These are phyloP conservation scores for Mus minutoides DNA, from an alignment of 2,797 vertebrate genomes.

Conservation along the genomic window DNA sequence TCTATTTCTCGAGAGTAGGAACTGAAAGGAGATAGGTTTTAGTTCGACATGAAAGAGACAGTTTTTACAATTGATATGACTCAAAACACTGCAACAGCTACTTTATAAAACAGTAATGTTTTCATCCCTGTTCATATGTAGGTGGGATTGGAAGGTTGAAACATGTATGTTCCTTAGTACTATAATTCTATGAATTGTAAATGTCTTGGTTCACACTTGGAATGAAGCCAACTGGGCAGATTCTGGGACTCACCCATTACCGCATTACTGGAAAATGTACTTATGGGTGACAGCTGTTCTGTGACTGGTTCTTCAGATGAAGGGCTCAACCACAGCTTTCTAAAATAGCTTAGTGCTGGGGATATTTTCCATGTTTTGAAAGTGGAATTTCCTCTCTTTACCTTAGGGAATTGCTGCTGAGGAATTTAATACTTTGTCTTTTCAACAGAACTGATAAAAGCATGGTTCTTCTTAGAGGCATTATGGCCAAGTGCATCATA, in stretches of 20 bases:
- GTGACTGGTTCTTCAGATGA: slow-evolving; percentile 41
- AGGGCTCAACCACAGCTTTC: slow-evolving; percentile 46
- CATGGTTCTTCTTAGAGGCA: slow-evolving; percentile 26
- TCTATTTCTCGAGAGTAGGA: neutral
- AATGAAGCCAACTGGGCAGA: neutral
- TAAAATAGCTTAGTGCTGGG: slow-evolving; percentile 58
- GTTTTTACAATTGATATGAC: neutral
- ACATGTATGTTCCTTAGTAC: neutral
- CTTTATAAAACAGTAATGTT: neutral
- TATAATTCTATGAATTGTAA: slow-evolving; percentile 18
- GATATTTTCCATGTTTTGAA: slow-evolving; percentile 58
- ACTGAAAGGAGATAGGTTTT: slow-evolving; percentile 29
- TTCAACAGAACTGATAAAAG: slow-evolving; percentile 60
- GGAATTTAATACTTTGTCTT: slow-evolving; percentile 63
- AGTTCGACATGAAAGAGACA: neutral
- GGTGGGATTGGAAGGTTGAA: neutral
- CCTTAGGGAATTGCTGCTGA: slow-evolving; percentile 48
- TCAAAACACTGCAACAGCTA: neutral
- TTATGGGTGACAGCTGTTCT: neutral
- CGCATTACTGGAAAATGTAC: neutral
- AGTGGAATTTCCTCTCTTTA: slow-evolving; percentile 50
- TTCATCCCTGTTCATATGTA: neutral
- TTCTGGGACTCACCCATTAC: neutral
- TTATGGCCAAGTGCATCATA: slow-evolving; percentile 16
- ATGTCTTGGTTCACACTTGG: neutral